Evolutionary conservation across 64 coral and sea anemone genomes (phyloP).

Genomic region (Platygyra sinensis): DNA sequence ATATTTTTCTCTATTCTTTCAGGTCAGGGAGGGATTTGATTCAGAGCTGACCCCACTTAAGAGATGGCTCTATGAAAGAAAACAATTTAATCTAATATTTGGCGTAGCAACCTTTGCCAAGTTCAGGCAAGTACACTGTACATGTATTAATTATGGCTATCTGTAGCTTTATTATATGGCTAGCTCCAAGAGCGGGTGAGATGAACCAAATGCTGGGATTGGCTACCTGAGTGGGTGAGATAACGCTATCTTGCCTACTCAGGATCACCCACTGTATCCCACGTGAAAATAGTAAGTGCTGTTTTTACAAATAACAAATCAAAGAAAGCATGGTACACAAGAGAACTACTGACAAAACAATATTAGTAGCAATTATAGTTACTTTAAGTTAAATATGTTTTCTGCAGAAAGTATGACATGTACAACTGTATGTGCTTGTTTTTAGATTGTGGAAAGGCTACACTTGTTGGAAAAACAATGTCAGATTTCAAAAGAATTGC

Average conservation of each 20-base stretch:
- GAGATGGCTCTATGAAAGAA: slow-evolving; percentile 97
- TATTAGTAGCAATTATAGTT: too few species aligned
- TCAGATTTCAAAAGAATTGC: slow-evolving; percentile 73
- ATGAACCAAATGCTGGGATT: too few species aligned
- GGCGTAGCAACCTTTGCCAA: slow-evolving; percentile 69
- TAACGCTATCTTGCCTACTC: too few species aligned
- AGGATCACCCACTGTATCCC: too few species aligned
- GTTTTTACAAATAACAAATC: neutral
- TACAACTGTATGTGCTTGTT: neutral
- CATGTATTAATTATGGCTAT: too few species aligned
- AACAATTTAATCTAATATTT: slow-evolving; percentile 76
- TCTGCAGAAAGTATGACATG: too few species aligned
- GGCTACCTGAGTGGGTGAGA: too few species aligned
- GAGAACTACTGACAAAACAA: neutral
- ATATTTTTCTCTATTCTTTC: neutral
- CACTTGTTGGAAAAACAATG: slow-evolving; percentile 94
- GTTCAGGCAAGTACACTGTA: slow-evolving; percentile 86
- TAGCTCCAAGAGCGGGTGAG: too few species aligned
- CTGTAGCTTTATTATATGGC: too few species aligned
- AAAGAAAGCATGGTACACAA: neutral
- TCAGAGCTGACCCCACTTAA: slow-evolving; percentile 66
- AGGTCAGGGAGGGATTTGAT: slow-evolving; percentile 64
- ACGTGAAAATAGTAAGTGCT: too few species aligned
- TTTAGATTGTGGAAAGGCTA: slow-evolving; percentile 92
- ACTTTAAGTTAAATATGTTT: too few species aligned